Percentiles rank a stretch among this genome's conserved stretches.
Conservation (phyloP, 2,888 invertebrate species). For the Leptothorax acervorum region DNA sequence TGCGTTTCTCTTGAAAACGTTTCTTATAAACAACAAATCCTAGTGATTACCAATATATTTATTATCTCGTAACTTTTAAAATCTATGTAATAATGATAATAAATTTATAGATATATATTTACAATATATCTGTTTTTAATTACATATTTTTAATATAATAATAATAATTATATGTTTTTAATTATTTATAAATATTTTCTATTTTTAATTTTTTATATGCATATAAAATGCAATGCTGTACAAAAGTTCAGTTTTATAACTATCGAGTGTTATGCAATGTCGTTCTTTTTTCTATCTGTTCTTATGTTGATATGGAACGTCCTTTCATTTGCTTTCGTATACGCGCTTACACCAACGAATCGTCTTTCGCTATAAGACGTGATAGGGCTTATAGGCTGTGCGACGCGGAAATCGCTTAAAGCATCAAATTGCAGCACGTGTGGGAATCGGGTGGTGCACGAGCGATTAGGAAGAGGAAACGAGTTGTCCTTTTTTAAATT, state of each 20-base stretch:
- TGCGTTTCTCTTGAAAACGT: background rate
- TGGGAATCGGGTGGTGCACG: conserved; percentile 16
- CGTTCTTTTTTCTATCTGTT: too few relatives aligned
- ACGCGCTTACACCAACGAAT: conserved; percentile 5
- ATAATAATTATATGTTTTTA: background rate
- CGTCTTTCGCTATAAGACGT: conserved; percentile 26
- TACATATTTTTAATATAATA: background rate
- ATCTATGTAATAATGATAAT: background rate
- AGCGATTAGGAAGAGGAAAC: background rate
- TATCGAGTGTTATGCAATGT: background rate
- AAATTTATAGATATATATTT: background rate
- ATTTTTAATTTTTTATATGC: too few relatives aligned
- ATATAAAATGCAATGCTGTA: too few relatives aligned
- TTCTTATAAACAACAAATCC: background rate
- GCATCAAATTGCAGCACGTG: conserved; percentile 25
- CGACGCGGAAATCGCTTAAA: conserved; percentile 40
- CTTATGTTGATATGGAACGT: background rate
- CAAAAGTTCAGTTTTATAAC: too few relatives aligned
- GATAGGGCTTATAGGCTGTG: background rate
- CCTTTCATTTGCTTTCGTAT: background rate
- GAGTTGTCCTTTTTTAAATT: conserved; percentile 3
- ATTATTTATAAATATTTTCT: background rate
- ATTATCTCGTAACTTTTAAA: background rate
- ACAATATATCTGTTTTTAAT: background rate
- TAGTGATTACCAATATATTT: background rate